Base-by-base conservation (phyloP, 2,888 invertebrate species). In the Drosophila ustulata region DNA sequence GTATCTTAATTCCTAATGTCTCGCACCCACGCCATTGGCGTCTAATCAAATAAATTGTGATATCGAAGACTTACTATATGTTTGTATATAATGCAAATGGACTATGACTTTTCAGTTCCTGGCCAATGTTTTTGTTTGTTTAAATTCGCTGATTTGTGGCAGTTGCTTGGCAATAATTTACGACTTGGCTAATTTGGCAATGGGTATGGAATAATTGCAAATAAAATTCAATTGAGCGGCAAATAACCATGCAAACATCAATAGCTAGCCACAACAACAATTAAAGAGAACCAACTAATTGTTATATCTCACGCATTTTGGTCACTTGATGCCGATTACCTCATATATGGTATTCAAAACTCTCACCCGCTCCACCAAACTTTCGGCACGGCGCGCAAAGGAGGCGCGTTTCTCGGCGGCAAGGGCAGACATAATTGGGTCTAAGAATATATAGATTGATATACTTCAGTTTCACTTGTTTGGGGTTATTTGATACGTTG, bases 341-440 rank as follows among this genome's bases (percentile, higher is more conserved):
- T 92, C 92, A 82, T 90, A 92, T 67, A 92, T 92, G 82, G 91
- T 91, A 82, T 92, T 92, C 90, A 92, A 85, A 80, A 91, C 89
- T 92, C 92, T 92, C 92, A 92, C 92, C 92, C 92, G 90, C 92
- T 92, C 92, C 84, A 92, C 82, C 69, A 92, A 88, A 78, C 92
- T 92, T 66, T 92, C 92, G 51, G 92, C 92, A 64, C 92, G 91
- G 49, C 92, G 87, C 37, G 92, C 92, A 80, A 92, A 92, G 7
- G 91, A 91, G 67, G 90, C 88, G 64, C 92, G 91, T 82, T 91
- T 90, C 47, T 91, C 89, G 64, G 91, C 88, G 56, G 88, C 91
- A 49, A 76, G 41, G 63, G 87, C 75, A 51, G 92, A 82, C 91
- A 92, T 92, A 58, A 18, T 63, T 59, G 28, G 39, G 41, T 23